A percentile compares a stretch with the other conserved stretches of the same genome.
These are phyloP conservation scores for Alloplasta piceator DNA, from an alignment of 2,888 invertebrate species.

Conservation along the genomic window DNA sequence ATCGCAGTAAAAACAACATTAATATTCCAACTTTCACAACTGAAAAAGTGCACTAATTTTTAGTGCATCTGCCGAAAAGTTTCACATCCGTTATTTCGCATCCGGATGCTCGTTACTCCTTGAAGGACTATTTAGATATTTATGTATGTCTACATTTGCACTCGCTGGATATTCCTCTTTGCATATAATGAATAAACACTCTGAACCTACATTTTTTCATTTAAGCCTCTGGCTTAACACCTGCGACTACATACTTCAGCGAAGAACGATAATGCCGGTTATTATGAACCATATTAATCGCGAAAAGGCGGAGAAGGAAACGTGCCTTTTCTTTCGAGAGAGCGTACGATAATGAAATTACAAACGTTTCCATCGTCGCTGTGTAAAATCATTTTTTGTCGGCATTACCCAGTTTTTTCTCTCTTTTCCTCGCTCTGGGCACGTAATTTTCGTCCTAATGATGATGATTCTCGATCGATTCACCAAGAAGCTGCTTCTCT, in stretches of 20 bases:
- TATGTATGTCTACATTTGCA: too few species aligned
- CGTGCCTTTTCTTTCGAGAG: background rate
- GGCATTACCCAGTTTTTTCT: background rate
- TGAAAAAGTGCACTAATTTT: too few species aligned
- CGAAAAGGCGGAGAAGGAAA: background rate
- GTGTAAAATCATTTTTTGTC: background rate
- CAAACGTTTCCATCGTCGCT: background rate
- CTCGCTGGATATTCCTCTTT: background rate
- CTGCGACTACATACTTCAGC: conserved; percentile 9
- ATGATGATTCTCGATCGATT: background rate
- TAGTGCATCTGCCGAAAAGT: too few species aligned
- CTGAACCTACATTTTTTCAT: conserved; percentile 13
- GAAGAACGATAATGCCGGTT: background rate
- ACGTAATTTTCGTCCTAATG: background rate
- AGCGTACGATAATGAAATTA: conserved; percentile 3
- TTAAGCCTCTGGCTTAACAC: conserved; percentile 5
- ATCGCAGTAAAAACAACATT: too few species aligned
- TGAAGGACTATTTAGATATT: too few species aligned
- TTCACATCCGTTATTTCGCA: too few species aligned
- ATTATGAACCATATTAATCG: background rate
- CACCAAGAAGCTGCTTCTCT: too few species aligned
- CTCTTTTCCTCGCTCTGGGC: background rate
- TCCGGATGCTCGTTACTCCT: too few species aligned
- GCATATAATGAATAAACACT: background rate
- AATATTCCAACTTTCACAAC: too few species aligned